These are phyloP conservation scores for Dorcus hopei DNA, from an alignment of 2,888 invertebrate species.

Conservation along the genomic window DNA sequence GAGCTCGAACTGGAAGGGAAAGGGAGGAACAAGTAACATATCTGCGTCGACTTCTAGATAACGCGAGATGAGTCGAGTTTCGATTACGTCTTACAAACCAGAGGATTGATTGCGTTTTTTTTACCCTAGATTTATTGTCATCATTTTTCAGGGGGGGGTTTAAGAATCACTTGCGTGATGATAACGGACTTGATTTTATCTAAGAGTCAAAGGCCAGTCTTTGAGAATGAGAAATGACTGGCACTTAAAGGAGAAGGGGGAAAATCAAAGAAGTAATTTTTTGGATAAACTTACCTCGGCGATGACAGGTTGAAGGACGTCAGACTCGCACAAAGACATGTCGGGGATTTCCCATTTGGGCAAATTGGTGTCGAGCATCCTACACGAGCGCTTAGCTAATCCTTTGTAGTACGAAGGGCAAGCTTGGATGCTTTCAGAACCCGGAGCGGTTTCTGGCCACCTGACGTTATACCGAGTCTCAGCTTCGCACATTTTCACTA, in stretches of 20 bases:
- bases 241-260: too few relatives aligned
- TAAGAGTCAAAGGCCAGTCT: too few relatives aligned
- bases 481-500: slow-evolving; percentile 56
- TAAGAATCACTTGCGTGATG: too few relatives aligned
- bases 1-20: slow-evolving; percentile 50
- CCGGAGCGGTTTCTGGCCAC: slow-evolving; percentile 70
- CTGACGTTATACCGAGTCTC: slow-evolving; percentile 56
- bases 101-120: too few relatives aligned
- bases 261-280: too few relatives aligned
- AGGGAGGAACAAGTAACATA: background rate
- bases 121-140: too few relatives aligned
- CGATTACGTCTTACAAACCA: too few relatives aligned
- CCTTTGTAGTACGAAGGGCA: slow-evolving; percentile 57
- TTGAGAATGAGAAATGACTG: too few relatives aligned
- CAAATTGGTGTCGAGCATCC: slow-evolving; percentile 59
- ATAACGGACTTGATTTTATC: too few relatives aligned
- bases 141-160: too few relatives aligned
- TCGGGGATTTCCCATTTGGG: slow-evolving; percentile 74
- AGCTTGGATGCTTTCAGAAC: slow-evolving; percentile 59
- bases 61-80: too few relatives aligned
- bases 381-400: slow-evolving; percentile 54
- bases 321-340: slow-evolving; percentile 69
- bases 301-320: slow-evolving; percentile 60
- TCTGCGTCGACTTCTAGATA: too few relatives aligned
- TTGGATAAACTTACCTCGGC: slow-evolving; percentile 54